A percentile compares a stretch with the other conserved stretches of the same genome.
These are phyloP conservation scores for Amazona guildingii DNA, from an alignment of 2,113 vertebrate species.

Conservation along the genomic window DNA sequence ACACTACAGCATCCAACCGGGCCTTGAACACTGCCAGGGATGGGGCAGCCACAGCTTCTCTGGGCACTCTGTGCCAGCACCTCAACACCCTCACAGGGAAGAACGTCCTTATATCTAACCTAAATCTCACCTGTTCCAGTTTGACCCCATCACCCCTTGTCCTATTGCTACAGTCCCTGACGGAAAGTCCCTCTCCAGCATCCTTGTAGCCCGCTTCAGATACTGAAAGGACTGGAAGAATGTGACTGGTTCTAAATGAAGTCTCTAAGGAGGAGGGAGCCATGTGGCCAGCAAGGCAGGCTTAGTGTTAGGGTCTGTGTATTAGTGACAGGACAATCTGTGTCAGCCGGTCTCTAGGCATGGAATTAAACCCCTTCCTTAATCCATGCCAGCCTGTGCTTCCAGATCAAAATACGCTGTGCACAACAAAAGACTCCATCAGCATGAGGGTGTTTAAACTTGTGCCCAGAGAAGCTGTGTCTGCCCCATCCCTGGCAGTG, in stretches of 20 bases:
- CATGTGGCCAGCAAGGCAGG: rapidly evolving
- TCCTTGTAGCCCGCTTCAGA: background rate
- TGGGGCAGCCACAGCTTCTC: background rate
- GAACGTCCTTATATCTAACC: background rate
- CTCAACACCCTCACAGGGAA: background rate
- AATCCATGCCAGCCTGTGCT: background rate
- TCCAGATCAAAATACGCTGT: background rate
- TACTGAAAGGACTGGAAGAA: background rate
- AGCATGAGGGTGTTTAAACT: background rate
- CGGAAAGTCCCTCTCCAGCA: background rate
- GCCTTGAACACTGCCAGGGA: background rate
- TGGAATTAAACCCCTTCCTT: background rate
- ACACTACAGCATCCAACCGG: background rate
- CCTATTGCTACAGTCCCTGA: background rate
- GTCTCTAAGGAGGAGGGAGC: background rate
- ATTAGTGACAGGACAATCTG: background rate
- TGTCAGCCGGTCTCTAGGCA: background rate
- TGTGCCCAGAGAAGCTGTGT: background rate
- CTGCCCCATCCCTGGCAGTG: background rate
- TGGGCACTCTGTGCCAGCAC: background rate
- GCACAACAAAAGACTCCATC: background rate
- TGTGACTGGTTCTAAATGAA: background rate
- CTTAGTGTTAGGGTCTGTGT: background rate
- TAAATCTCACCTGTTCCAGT: background rate
- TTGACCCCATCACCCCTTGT: background rate